A percentile compares a stretch with the other conserved stretches of the same genome.
These are phyloP conservation scores for Prorops nasuta DNA, from an alignment of 1,140 invertebrate genomes.

Conservation along the genomic window DNA sequence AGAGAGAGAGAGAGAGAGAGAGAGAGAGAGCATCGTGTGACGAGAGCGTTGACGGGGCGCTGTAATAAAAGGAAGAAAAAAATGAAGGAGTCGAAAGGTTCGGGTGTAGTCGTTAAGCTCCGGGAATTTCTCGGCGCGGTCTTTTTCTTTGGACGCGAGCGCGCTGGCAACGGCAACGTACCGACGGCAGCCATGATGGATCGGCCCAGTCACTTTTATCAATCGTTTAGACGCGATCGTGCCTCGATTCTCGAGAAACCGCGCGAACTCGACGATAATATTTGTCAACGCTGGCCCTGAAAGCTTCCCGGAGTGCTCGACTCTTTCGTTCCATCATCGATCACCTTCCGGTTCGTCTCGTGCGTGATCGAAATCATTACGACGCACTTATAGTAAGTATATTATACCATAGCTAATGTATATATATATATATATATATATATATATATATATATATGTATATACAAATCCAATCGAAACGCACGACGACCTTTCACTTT, in stretches of 20 bases:
- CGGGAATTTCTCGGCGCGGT: background rate
- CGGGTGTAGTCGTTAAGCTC: background rate
- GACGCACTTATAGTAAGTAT: conserved; percentile 13
- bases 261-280: conserved; percentile 27
- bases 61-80: no score
- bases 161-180: conserved; percentile 10
- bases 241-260: conserved; percentile 36
- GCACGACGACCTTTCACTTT: no score
- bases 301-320: background rate
- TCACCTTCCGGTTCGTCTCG: conserved; percentile 20
- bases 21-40: conserved; percentile 1
- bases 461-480: no score
- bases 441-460: no score
- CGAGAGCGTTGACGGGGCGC: conserved; percentile 4
- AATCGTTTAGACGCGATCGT: conserved; percentile 38
- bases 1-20: background rate
- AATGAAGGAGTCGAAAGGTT: background rate
- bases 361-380: conserved; percentile 18
- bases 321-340: conserved; percentile 22
- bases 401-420: no score
- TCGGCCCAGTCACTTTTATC: conserved; percentile 41
- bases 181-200: conserved; percentile 40
- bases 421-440: no score
- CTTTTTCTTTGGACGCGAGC: background rate
- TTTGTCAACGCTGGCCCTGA: conserved; percentile 34